Evolutionary conservation across 2,888 invertebrate genomes (phyloP).

Genomic region (Ichneumoninae sp.): DNA sequence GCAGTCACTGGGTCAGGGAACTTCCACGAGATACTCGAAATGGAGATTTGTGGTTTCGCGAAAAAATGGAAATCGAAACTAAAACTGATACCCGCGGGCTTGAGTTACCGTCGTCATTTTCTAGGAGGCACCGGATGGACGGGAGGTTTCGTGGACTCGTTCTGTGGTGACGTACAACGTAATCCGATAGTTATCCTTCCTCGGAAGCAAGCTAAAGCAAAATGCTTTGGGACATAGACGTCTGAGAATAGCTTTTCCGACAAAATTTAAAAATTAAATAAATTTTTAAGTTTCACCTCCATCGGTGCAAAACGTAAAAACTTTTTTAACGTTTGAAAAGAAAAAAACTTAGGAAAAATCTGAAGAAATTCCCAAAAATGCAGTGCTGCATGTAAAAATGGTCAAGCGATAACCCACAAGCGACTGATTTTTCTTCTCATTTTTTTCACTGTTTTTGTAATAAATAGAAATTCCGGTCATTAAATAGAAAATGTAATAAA

Average conservation of each 20-base stretch:
- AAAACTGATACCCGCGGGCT: constrained; percentile 33
- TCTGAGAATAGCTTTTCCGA: neutral
- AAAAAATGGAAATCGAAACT: constrained; percentile 30
- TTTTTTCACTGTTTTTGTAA: no score
- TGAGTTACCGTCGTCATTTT: neutral
- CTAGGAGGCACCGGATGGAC: constrained; percentile 13
- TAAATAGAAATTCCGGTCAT: no score
- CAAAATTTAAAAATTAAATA: neutral
- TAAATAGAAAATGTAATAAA: no score
- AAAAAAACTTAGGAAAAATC: no score
- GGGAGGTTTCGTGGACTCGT: constrained; percentile 19
- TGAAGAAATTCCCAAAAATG: no score
- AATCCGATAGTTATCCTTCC: constrained; percentile 15
- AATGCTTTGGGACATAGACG: neutral
- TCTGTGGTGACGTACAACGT: neutral
- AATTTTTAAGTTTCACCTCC: no score
- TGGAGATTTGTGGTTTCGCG: constrained; percentile 56
- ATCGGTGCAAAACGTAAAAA: no score
- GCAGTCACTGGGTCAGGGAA: constrained; percentile 55
- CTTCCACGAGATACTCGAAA: constrained; percentile 6
- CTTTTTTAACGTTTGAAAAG: no score
- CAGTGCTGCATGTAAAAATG: no score
- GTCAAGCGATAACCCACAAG: no score
- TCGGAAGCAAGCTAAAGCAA: neutral
- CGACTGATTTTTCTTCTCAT: no score